Evolutionary conservation across 2,797 vertebrate genomes (phyloP), one percentile per base, ranked within the genome.

Genomic region (Phyllotis vaccarum): DNA sequence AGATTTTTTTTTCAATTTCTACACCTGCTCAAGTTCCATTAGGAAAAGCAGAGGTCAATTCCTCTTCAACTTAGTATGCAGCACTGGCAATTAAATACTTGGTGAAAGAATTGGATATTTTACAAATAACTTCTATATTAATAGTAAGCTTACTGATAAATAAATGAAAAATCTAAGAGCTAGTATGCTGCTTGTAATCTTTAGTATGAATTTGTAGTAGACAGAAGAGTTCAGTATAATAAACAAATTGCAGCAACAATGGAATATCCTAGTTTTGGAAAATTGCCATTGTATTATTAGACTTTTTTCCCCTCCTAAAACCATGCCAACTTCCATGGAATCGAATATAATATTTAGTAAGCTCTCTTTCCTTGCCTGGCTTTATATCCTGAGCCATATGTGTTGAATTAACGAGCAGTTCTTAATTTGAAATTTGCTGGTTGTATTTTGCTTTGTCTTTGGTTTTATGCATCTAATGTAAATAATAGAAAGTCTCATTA

Each of bases 61-160:
- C 75, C 46, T 85, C 13, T 72, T 85, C 43, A 95, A 79, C 11
- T 70, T 64, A 88, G 81, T 43, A 74, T 76, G 74, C 68, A 37
- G 1, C 13, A 76, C 72, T 90, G 82, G 70, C 4, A 78, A 94
- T 92, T 81, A 90, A 81, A 9, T 91, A 72, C 16, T 87, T 94
- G 68, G 17, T 34, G 9, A 2, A 81, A 82, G 21, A 88, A 76
- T 21, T 81, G 6, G 3, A 6, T 49, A 58, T 70, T 21, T 88
- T 92, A 40, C 46, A 82, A 89, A 34, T 9, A 43, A 75, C 54
- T 37, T 78, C 79, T 27, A 86, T 78, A 34, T 88, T 1, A 14
- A 92, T 66, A 6, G 1, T 34, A 62, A 89, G 37, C 3, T 9
- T 85, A n/a, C 19, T 68, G 31, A n/a, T 79, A 88, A 81, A 91